Base-by-base conservation (phyloP, 2,113 vertebrate species). In the Scalopus aquaticus region DNA sequence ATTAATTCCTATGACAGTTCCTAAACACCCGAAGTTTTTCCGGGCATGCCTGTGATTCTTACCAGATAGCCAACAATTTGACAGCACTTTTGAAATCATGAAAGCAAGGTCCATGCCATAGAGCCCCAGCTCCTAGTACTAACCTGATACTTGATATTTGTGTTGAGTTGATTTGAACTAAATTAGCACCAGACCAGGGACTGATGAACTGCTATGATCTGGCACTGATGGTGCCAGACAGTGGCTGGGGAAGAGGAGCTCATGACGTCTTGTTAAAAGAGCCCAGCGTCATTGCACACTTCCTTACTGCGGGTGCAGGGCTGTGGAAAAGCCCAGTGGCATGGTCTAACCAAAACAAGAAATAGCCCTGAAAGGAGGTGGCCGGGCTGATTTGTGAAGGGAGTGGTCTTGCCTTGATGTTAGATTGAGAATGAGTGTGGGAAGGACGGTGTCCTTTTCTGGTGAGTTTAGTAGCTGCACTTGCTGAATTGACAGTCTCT, bases 111-210 rank as follows among this genome's bases (percentile, higher is more conserved):
- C 22, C 9, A 22, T 32, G 76, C 79, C 42, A 81, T 39, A 78
- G 13, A 67, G 12, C n/a, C 46, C 64, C 42, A 67, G 12, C n/a
- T 46, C 64, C 42, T 35, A 30, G 12, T 30, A 37, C 37, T 67
- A 77, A 67, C 32, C 44, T 13, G 69, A 30, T 65, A 20, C 35
- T 77, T 84, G 17, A 5, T 46, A 15, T 44, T 46, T 84, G 62
- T 86, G 42, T 81, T 88, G 90, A 91, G 78, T 64, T 70, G 56
- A 49, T 37, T 76, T 72, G 37, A 91, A 74, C 32, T 56, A 73
- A 88, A 80, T 80, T 79, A 72, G 22, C 22, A 49, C 39, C 44
- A 93, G n/a, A 46, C 26, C 82, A 76, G 64, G 72, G 24, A 70
- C 44, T 70, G 10, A 39, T 44, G 70, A 79, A 26, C 78, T 83